Conservation (phyloP, 2,797 vertebrate genomes). For the Brachyrhaphis roseni region DNA sequence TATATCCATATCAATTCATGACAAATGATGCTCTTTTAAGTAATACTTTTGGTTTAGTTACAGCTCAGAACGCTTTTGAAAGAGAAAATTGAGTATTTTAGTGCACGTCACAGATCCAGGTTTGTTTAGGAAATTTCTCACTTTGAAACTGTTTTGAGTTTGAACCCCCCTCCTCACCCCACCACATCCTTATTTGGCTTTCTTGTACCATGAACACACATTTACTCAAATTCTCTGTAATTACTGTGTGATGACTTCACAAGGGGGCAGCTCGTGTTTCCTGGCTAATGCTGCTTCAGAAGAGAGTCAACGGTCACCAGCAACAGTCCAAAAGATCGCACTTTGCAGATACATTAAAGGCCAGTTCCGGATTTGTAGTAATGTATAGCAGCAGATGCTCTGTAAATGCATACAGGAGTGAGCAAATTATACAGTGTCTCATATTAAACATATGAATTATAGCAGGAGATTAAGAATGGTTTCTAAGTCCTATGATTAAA, state of each 20-base stretch:
- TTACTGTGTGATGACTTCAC: background rate
- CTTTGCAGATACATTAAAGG: background rate
- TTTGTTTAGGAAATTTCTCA: background rate
- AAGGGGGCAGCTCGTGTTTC: background rate
- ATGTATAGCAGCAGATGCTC: background rate
- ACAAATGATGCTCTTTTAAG: background rate
- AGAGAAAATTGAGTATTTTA: background rate
- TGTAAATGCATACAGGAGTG: background rate
- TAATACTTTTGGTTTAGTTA: background rate
- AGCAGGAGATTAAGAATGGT: background rate
- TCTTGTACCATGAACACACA: background rate
- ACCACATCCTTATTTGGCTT: background rate
- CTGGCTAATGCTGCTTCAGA: background rate
- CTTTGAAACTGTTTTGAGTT: background rate
- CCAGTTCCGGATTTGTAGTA: background rate
- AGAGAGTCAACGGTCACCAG: background rate
- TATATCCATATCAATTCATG: background rate
- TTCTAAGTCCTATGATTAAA: background rate
- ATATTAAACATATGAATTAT: background rate
- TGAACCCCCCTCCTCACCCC: too few relatives aligned
- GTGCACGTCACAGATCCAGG: background rate
- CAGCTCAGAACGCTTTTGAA: background rate
- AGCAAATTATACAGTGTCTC: background rate
- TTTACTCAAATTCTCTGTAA: background rate
- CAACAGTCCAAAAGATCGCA: background rate